Base-by-base conservation (phyloP, 2,797 vertebrate species). In the Crocidura indochinensis region DNA sequence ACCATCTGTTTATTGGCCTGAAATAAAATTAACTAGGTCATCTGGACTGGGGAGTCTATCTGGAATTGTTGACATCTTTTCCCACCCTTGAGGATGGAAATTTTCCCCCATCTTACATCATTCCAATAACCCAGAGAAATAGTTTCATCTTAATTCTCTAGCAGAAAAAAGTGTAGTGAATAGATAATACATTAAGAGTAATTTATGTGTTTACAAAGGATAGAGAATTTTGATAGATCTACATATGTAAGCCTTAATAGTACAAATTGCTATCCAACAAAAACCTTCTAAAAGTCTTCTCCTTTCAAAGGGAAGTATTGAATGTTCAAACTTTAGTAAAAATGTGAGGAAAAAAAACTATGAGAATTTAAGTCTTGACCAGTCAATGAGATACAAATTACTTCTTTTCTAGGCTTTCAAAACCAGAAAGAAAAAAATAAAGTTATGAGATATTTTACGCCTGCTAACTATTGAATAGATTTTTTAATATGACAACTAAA, bases 11-110 rank as follows among this genome's bases (percentile, higher is more conserved):
- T 91, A 56, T 71, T 91, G 95, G 91, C 94, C 94, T 92, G 94
- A 97, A 96, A 96, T 93, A 94, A 96, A 95, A 96, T 92, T 93
- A 96, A 96, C 90, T 96, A 90, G 93, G 96, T 95, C 94, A 96
- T 94, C 92, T 95, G 95, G 91, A 88, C 95, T 94, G 93, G 94
- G 90, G 93, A 95, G 62, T 29, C 77, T 91, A 20, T 51, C 75
- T 92, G 91, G 94, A 96, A 95, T 82, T 94, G 81, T 88, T 94
- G 91, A 94, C 88, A 92, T 96, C 88, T 90, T 87, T 84, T 94
- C 29, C 77, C 71, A 93, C 88, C 44, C 72, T 87, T 93, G 77
- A 84, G 46, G 75, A 77, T 83, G 81, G 85, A 94, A 95, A 80
- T 82, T 82, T 80, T 49, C 67, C 46, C 51, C 75, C 62, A 53